Evolutionary conservation across 2,888 invertebrate genomes (phyloP).

Genomic region (Colletes collaris): DNA sequence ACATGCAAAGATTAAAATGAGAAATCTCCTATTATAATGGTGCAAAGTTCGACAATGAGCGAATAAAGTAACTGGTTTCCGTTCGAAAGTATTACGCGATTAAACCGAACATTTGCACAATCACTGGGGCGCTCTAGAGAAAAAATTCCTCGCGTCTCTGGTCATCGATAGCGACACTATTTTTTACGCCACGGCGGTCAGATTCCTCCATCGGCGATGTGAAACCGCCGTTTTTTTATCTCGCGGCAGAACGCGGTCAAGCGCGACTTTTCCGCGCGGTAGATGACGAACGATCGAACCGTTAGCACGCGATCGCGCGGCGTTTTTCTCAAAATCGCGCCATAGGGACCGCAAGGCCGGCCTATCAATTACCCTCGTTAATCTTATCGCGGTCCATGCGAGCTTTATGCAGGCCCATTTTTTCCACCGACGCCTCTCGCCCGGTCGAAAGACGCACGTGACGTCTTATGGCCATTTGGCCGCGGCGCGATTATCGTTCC

Average conservation of each 20-base stretch:
- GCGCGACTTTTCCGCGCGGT: constrained; percentile 13
- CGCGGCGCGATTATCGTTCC: constrained; percentile 51
- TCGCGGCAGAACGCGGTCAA: neutral
- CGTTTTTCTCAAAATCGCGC: constrained; percentile 30
- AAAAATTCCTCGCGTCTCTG: too few species aligned
- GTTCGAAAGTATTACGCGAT: too few species aligned
- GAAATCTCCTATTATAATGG: too few species aligned
- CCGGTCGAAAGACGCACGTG: constrained; percentile 32
- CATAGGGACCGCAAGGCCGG: neutral
- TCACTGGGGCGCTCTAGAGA: too few species aligned
- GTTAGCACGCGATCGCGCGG: constrained; percentile 10
- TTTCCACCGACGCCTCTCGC: constrained; percentile 2
- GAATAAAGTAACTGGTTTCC: too few species aligned
- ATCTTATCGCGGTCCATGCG: constrained; percentile 35
- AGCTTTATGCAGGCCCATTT: constrained; percentile 3
- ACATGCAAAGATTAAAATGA: too few species aligned
- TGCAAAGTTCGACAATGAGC: too few species aligned
- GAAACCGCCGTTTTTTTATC: constrained; percentile 8
- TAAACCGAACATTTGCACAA: too few species aligned
- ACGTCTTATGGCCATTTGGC: constrained; percentile 31
- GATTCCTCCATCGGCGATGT: too few species aligned
- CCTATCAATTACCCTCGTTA: constrained; percentile 46
- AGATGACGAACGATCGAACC: constrained; percentile 19
- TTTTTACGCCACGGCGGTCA: too few species aligned
- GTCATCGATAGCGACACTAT: too few species aligned